These are phyloP conservation scores for Plestiodon gilberti DNA, from an alignment of 2,113 vertebrate species.

Conservation along the genomic window DNA sequence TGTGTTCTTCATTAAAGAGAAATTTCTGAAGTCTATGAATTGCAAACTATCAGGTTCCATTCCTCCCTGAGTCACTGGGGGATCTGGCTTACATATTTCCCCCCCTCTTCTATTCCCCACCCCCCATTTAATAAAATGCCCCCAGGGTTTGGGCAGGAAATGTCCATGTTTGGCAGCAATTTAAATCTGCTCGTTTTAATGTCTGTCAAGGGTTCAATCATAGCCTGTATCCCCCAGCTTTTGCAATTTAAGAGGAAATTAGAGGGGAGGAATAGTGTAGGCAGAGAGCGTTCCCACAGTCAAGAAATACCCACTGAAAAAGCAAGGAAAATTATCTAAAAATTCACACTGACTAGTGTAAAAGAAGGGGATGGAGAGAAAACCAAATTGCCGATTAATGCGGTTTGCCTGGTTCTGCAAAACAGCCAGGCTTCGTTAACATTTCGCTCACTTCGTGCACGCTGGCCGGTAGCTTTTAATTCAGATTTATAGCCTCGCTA, in stretches of 20 bases:
- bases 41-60: constrained; percentile 45
- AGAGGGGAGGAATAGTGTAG: not conserved
- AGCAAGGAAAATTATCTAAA: not conserved
- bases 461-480: not conserved
- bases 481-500: not conserved
- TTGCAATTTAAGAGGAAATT: not conserved
- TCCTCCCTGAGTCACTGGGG: constrained; percentile 17
- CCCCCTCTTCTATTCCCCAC: not conserved
- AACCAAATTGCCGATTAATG: not conserved
- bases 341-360: not conserved
- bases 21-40: constrained; percentile 53
- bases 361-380: too few relatives aligned
- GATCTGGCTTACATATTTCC: constrained; percentile 40
- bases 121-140: constrained; percentile 16
- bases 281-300: constrained; percentile 14
- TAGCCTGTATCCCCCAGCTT: constrained; percentile 27
- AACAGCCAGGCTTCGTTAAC: too few relatives aligned
- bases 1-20: constrained; percentile 56
- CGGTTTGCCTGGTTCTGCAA: too few relatives aligned
- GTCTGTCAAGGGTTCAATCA: constrained; percentile 36
- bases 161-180: constrained; percentile 58
- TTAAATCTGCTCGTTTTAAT: constrained; percentile 47
- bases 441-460: not conserved
- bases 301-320: not conserved
- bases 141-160: constrained; percentile 47